Conservation (phyloP, 2,888 invertebrate genomes). For the Pachymerium ferrugineum region DNA sequence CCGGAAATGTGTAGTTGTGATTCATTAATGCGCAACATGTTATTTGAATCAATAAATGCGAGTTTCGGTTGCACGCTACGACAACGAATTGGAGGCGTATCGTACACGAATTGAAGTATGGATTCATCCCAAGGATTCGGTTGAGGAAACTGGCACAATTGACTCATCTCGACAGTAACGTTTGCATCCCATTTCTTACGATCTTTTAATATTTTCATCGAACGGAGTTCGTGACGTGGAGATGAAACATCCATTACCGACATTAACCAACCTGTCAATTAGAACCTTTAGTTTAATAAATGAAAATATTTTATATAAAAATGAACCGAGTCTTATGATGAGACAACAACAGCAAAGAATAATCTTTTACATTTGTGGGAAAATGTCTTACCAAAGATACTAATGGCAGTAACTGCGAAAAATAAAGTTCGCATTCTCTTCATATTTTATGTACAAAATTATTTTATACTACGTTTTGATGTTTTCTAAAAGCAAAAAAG, state of each 20-base stretch:
- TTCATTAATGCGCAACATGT: slow-evolving; percentile 18
- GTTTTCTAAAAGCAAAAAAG: not conserved
- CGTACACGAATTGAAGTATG: slow-evolving; percentile 35
- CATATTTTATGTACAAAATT: not conserved
- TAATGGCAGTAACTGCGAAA: not conserved
- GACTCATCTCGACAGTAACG: slow-evolving; percentile 33
- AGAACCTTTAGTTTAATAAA: too few species aligned
- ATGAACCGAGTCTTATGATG: too few species aligned
- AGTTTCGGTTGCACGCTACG: slow-evolving; percentile 33
- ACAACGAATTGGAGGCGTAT: slow-evolving; percentile 35
- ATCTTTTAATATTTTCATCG: not conserved
- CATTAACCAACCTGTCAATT: too few species aligned
- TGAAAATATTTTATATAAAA: too few species aligned
- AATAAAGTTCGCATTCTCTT: not conserved
- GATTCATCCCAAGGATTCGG: slow-evolving; percentile 39
- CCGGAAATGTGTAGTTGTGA: slow-evolving; percentile 10
- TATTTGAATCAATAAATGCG: slow-evolving; percentile 28
- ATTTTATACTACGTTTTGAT: too few species aligned
- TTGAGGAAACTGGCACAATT: slow-evolving; percentile 38
- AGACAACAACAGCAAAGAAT: too few species aligned
- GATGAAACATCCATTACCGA: too few species aligned
- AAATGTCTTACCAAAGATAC: not conserved
- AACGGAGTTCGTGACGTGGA: not conserved
- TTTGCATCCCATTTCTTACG: not conserved
- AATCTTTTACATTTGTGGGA: not conserved